phyloP scores from a whole-genome alignment of 2,888 invertebrate species.

The Drosophila anomalata region DNA sequence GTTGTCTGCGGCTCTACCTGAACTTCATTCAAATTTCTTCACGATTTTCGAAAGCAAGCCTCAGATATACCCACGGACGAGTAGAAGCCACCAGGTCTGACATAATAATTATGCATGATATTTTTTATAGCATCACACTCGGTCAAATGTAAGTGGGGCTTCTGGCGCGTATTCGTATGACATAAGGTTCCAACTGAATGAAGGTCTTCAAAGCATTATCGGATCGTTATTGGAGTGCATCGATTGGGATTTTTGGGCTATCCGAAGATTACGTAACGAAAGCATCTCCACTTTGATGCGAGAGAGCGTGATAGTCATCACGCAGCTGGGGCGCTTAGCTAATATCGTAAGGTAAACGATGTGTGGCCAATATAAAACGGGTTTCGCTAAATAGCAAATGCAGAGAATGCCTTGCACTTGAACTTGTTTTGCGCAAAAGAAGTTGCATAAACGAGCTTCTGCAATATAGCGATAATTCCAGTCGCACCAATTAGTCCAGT shows the following conservation, averaged over 20 bases:
- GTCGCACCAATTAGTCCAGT: conserved; percentile 55
- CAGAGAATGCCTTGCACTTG: conserved; percentile 71
- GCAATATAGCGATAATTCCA: conserved; percentile 1
- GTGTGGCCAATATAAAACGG: conserved; percentile 57
- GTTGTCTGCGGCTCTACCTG: conserved; percentile 26
- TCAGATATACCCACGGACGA: neutral
- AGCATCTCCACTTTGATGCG: conserved; percentile 5
- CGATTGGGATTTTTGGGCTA: conserved; percentile 66
- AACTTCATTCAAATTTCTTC: conserved; percentile 44
- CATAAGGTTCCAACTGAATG: conserved; percentile 54
- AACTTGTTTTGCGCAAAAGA: conserved; percentile 63
- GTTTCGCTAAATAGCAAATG: conserved; percentile 38
- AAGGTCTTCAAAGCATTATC: conserved; percentile 9
- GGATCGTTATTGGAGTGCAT: conserved; percentile 50
- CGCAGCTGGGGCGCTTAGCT: conserved; percentile 50
- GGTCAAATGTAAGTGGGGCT: conserved; percentile 49
- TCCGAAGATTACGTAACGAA: conserved; percentile 53
- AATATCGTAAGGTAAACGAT: conserved; percentile 48
- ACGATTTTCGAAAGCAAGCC: conserved; percentile 60
- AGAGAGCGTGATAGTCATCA: conserved; percentile 23
- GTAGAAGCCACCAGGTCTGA: conserved; percentile 55
- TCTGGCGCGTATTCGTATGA: conserved; percentile 49
- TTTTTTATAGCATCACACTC: conserved; percentile 56
- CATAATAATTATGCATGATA: conserved; percentile 74
- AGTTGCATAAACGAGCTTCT: conserved; percentile 63